Base-by-base conservation (phyloP, 2,113 vertebrate genomes). In the Herpailurus yagouaroundi region DNA sequence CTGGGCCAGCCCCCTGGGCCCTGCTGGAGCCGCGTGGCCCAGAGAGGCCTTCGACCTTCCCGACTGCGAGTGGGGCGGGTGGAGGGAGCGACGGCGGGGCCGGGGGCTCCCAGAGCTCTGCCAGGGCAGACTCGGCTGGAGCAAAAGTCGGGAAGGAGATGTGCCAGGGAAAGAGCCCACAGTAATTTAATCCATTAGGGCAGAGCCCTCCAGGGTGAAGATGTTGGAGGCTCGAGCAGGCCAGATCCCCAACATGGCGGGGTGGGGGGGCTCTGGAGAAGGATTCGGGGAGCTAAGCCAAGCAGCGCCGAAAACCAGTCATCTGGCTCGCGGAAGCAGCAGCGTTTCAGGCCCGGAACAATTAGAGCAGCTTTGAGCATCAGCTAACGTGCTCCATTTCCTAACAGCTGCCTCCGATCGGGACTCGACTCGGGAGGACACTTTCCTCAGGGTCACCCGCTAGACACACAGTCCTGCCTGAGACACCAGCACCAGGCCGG, bases 231-330 rank as follows among this genome's bases (percentile, higher is more conserved):
- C 21, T 5, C 0, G 8, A 1, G 55, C 31, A 21, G 36, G 64
- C 33, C 55, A 73, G 63, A 14, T 18, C 14, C 14, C 15, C 12
- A 5, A 4, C 74, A 0, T 0, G 0, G 1, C 21, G 0, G 36
- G 23, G 5, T 4, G 18, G 33, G 23, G 8, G 12, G 31, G 50
- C 38, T 60, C 33, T 25, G 16, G 0, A 57, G 68, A 27, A 83
- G 27, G 31, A 45, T 29, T 4, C 29, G 57, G 57, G 55, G 71
- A 36, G 60, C 29, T 1, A n/a, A 33, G 5, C n/a, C 57, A 52
- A 18, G 60, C 27, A 7, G 76, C 19, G 1, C 29, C 16, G 31
- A 23, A 38, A 1, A 69, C 5, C 50, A 19, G 77, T 15, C 18
- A 12, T 38, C 33, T 0, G 33, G 25, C 63, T 41, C 9, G 4